Evolutionary conservation across 1,140 invertebrate species (phyloP), one percentile per base, ranked within the genome.

Genomic region (Lepidurus couesii): DNA sequence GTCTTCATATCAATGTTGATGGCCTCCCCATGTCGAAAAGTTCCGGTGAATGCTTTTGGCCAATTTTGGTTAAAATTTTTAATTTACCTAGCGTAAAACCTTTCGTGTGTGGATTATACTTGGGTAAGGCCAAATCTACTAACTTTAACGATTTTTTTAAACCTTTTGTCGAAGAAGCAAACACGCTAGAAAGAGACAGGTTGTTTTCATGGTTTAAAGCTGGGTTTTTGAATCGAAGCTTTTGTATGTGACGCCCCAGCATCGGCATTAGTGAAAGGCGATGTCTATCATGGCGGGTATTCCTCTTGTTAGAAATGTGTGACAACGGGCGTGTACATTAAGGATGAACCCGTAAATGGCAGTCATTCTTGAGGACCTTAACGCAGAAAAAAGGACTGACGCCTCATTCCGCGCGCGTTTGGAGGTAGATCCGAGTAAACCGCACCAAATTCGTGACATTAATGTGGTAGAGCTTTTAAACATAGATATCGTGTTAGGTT

Each of bases 201-300:
- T 65, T 82, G 10, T 1, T 53, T 78, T n/a, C 45, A 81, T 13
- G 78, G 79, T 65, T 77, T 53, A 44, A 21, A 75, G 34, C 78
- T 81, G 77, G 53, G 34, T 8, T 80, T 82, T 74, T 47, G 13
- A 42, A 75, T 83, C 75, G 11, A 80, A n/a, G 79, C 74, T 53
- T 77, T 83, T 44, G 76, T 82, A 53, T 81, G 78, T n/a, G n/a
- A n/a, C n/a, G n/a, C n/a, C n/a, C n/a, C n/a, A n/a, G n/a, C n/a
- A n/a, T n/a, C n/a, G n/a, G 45, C 82, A 26, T 82, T 77, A 73
- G 76, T 82, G 79, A 78, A 81, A 74, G 80, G 80, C 79, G 44
- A 80, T 10, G 81, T 73, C 75, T 78, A 79, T 16, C 82, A 83
- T 78, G 79, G 75, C 75, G 82, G 79, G 9, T 83, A 82, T 78